A percentile compares a stretch with the other conserved stretches of the same genome.
Evolutionary conservation across 2,797 vertebrate genomes (phyloP).

Genomic region (Erithacus rubecula): DNA sequence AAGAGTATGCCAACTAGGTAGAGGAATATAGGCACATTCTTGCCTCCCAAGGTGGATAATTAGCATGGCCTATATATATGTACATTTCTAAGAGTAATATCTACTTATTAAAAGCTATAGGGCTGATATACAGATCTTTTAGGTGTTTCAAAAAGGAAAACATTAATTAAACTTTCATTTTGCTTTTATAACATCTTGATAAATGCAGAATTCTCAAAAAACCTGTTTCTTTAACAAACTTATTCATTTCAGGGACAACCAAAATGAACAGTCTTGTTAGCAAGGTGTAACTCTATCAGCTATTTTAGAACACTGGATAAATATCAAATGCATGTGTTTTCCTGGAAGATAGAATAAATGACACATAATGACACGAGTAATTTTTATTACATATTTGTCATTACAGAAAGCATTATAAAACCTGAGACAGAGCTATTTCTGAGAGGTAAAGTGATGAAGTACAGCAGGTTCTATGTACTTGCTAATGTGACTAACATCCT

Average conservation of each 20-base stretch:
- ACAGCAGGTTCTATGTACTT: not conserved
- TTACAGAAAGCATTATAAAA: not conserved
- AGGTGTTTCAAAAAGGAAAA: not conserved
- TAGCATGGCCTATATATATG: slow-evolving; percentile 51
- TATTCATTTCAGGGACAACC: not conserved
- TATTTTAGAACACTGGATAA: not conserved
- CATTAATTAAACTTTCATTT: not conserved
- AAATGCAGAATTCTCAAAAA: not conserved
- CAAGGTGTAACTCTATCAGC: not conserved
- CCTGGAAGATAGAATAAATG: not conserved
- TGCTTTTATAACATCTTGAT: not conserved
- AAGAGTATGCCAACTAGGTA: slow-evolving; percentile 31
- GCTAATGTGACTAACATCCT: not conserved
- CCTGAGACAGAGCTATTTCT: not conserved
- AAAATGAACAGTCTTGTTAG: not conserved
- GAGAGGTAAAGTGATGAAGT: not conserved
- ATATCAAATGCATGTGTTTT: not conserved
- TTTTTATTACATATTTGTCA: not conserved
- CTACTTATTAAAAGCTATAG: slow-evolving; percentile 11
- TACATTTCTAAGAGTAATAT: slow-evolving; percentile 36
- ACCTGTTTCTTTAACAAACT: not conserved
- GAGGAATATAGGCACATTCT: not conserved
- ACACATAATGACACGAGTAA: not conserved
- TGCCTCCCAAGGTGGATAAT: slow-evolving; percentile 40
- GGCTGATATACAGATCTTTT: not conserved